phyloP scores from a whole-genome alignment of 2,888 invertebrate genomes.

The Flexamia atlantica region DNA sequence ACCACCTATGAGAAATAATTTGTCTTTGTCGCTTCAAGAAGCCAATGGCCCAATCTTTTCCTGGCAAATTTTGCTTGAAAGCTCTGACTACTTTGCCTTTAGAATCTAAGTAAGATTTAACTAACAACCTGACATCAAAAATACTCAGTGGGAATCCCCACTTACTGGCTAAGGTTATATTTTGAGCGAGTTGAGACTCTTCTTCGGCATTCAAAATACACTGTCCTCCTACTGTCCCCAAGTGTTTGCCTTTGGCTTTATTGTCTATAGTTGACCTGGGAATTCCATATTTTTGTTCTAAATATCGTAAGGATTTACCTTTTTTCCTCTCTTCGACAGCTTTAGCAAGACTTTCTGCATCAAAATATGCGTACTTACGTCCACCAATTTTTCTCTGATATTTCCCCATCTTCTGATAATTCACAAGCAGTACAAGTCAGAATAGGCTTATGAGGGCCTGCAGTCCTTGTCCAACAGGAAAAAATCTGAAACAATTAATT shows the following conservation, averaged over 20 bases:
- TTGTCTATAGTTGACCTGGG: conserved; percentile 15
- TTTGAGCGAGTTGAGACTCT: conserved; percentile 61
- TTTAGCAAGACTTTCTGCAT: conserved; percentile 1
- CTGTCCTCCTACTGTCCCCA: conserved; percentile 60
- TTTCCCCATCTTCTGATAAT: no score
- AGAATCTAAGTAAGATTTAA: conserved; percentile 60
- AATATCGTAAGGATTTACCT: conserved; percentile 36
- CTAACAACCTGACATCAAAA: conserved; percentile 65
- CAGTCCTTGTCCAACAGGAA: no score
- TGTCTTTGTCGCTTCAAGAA: conserved; percentile 60
- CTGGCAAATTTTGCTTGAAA: conserved; percentile 62
- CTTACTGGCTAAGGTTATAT: conserved; percentile 59
- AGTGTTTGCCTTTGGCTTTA: not conserved
- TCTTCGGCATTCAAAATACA: conserved; percentile 48
- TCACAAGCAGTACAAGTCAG: no score
- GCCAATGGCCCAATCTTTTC: conserved; percentile 53
- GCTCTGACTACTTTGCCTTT: not conserved
- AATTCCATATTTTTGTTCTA: conserved; percentile 39
- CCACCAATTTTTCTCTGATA: no score
- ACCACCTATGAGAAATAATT: conserved; percentile 57
- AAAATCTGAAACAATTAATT: no score
- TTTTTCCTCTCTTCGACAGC: conserved; percentile 45
- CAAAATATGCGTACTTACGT: conserved; percentile 58
- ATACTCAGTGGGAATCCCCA: conserved; percentile 65
- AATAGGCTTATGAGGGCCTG: no score